Percentiles rank a stretch among this genome's conserved stretches.
Conservation (phyloP, 2,113 vertebrate genomes). For the Raja brachyura region DNA sequence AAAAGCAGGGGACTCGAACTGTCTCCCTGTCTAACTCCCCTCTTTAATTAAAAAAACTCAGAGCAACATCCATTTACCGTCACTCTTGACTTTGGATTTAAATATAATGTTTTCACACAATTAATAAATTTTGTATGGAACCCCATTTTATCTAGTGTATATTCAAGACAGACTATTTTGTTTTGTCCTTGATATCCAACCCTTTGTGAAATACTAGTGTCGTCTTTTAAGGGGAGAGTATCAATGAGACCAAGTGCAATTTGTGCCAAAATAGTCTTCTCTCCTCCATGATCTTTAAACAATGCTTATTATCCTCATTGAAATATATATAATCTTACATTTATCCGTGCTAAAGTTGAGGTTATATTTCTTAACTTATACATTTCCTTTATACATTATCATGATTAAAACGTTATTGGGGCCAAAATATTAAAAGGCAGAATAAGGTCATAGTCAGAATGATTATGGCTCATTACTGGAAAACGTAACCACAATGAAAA, state of each 20-base stretch:
- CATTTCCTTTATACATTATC: background rate
- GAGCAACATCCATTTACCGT: no score
- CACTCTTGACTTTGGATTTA: no score
- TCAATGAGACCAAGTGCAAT: background rate
- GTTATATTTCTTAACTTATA: background rate
- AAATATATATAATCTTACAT: background rate
- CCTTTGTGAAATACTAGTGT: background rate
- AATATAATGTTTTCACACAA: no score
- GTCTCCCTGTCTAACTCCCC: no score
- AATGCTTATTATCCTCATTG: background rate
- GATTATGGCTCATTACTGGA: conserved; percentile 20
- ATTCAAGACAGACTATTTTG: no score
- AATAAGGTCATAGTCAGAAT: background rate
- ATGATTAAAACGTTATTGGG: background rate
- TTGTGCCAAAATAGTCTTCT: no score
- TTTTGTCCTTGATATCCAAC: no score
- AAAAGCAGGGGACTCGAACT: no score
- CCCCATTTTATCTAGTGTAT: no score
- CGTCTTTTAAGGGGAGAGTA: background rate
- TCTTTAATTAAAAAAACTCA: no score
- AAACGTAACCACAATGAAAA: background rate
- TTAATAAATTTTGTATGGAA: no score
- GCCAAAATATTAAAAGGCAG: background rate
- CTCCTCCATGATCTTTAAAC: background rate
- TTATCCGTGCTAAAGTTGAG: background rate